Conservation (phyloP, 2,888 invertebrate genomes). For the Nymphalis c-album region DNA sequence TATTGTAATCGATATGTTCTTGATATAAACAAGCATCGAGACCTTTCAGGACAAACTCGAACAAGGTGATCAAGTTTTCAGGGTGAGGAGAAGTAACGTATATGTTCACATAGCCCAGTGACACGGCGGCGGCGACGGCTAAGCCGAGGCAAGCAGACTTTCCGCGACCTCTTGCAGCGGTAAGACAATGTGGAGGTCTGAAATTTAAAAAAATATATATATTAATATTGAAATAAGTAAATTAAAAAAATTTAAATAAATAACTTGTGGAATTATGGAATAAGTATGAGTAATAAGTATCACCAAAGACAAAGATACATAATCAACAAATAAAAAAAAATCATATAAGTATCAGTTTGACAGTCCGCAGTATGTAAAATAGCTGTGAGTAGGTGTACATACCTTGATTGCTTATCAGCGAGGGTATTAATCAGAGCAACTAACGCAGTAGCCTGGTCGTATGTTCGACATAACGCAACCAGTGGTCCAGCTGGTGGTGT, state of each 20-base stretch:
- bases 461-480: constrained; percentile 93
- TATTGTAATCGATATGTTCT: constrained; percentile 97
- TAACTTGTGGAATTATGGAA: too few species aligned
- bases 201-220: neutral
- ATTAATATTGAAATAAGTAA: too few species aligned
- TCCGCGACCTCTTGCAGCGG: constrained; percentile 97
- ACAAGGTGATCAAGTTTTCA: constrained; percentile 98
- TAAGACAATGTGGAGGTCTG: constrained; percentile 95
- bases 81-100: constrained; percentile 99
- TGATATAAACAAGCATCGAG: constrained; percentile 96
- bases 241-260: too few species aligned
- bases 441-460: constrained; percentile 96
- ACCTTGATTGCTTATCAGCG: constrained; percentile 91
- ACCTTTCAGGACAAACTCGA: constrained; percentile 97
- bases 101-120: constrained; percentile 94
- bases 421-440: constrained; percentile 96
- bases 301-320: too few species aligned
- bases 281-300: too few species aligned
- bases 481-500: constrained; percentile 95
- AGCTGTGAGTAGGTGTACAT: constrained; percentile 24
- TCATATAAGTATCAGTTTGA: too few species aligned
- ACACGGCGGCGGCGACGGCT: constrained; percentile 92
- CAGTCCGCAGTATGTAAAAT: too few species aligned
- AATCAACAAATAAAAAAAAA: too few species aligned
- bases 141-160: constrained; percentile 98